Base-by-base conservation (phyloP, 2,797 vertebrate species). In the Lacerta agilis region DNA sequence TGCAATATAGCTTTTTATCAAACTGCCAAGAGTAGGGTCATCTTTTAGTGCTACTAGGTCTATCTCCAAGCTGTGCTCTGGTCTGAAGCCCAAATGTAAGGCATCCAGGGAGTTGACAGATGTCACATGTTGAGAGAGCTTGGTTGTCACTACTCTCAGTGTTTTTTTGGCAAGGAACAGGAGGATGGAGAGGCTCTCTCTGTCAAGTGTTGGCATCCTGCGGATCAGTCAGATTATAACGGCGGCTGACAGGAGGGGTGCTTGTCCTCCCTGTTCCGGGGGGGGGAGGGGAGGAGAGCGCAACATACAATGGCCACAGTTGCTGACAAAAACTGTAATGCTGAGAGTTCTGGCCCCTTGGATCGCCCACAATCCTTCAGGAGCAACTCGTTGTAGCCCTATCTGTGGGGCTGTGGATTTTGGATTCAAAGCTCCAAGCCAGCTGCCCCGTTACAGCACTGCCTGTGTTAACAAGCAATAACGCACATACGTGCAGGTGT, bases 151-250 rank as follows among this genome's bases (percentile, higher is more conserved):
- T 87, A 90, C 71, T 90, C 86, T 87, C 89, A 87, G 71, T 87
- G 77, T 85, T 87, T 64, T 64, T 85, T 85, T 90, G 71, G 86
- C 82, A 87, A 85, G 82, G 58, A 81, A 87, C 78, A 77, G 86
- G 86, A 85, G 83, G 36, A 81, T 87, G 72, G 82, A 80, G 77
- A 81, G 61, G 38, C 41, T 77, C 49, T 89, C 83, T 89, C 87
- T 89, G 87, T 89, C 87, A 89, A 89, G 87, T 89, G 87, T 85
- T 89, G 87, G 87, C 87, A 89, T 89, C 87, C 87, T 89, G 87
- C 55, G 83, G 87, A 89, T 89, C 87, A 89, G 87, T 89, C 87
- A 89, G 83, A 89, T 89, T 89, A 85, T 89, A 89, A 89, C 77
- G 55, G 87, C 79, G 83, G 87, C 87, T 85, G 83, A 83, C 83